Base-by-base conservation (phyloP, 2,113 vertebrate genomes). In the Phylloscopus trochiloides region DNA sequence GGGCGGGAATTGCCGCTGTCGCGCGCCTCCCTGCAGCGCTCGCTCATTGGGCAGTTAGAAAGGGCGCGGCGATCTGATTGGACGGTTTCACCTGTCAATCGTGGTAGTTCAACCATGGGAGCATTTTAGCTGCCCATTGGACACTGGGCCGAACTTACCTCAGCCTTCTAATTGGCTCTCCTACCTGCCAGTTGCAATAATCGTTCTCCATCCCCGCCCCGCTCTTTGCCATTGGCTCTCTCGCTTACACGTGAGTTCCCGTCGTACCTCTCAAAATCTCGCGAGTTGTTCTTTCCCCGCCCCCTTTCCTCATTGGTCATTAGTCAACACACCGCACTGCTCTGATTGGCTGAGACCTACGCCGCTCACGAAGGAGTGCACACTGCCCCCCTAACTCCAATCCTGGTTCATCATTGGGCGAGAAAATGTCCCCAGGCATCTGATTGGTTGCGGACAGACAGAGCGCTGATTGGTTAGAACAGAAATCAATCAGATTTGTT, bases 21-120 rank as follows among this genome's bases (percentile, higher is more conserved):
- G 16, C 48, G 2, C 55, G 25, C 45, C 48, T 67, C 54, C 32
- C 32, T 19, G 17, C 5, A 14, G 32, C 31, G 7, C 20, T 61
- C 12, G 5, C 17, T 70, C 17, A 96, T 80, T 95, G 90, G 85
- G 1, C 17, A 6, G 28, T 93, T 96, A 91, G 80, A 94, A 94
- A 80, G 68, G 42, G 90, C 77, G 87, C 84, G 10, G 92, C 31
- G 17, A 80, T 73, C 21, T 52, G 73, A 91, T 61, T 96, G 87
- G 90, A 0, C 1, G 0, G 0, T 0, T 1, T 0, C 0, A 0
- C 2, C 17, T 59, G 87, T 91, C 96, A 89, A 48, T 95, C 68
- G n/a, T 1, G 51, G 9, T 8, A 0, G 19, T 1, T 32, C 57
- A 7, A 20, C 57, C 17, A 1, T 1, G 54, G 42, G 54, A 38